phyloP scores from a whole-genome alignment of 2,797 vertebrate genomes.

The Ambastaia sidthimunki region DNA sequence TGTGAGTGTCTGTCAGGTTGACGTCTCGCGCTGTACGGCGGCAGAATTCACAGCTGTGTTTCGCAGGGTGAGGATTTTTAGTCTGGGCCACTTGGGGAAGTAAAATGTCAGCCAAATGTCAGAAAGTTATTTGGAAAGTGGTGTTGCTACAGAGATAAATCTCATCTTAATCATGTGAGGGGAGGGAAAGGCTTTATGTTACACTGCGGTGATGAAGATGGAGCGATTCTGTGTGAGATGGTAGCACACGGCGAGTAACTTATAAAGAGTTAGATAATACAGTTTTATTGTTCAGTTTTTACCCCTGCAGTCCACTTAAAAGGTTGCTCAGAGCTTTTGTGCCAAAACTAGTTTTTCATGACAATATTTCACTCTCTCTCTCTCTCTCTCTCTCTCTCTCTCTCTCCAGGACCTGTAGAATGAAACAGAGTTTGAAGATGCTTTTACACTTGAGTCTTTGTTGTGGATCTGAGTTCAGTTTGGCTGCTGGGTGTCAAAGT shows the following conservation, averaged over 20 bases:
- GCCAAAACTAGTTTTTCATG: neutral
- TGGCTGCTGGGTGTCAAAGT: neutral
- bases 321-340: neutral
- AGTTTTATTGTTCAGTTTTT: neutral
- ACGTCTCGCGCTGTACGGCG: constrained; percentile 32
- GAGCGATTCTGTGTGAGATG: too few relatives aligned
- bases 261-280: neutral
- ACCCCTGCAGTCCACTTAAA: neutral
- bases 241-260: neutral
- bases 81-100: constrained; percentile 53
- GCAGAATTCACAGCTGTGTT: constrained; percentile 56
- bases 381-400: neutral
- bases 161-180: constrained; percentile 40
- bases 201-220: neutral
- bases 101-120: constrained; percentile 64
- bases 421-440: neutral
- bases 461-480: neutral
- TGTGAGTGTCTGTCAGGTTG: constrained; percentile 58
- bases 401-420: neutral
- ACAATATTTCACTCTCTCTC: neutral
- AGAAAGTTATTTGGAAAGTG: constrained; percentile 59
- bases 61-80: constrained; percentile 53
- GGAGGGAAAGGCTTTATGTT: constrained; percentile 17
- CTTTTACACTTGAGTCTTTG: neutral
- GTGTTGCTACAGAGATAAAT: constrained; percentile 59